Evolutionary conservation across 2,113 vertebrate genomes (phyloP), one percentile per base, ranked within the genome.

Genomic region (Neolamprologus brichardi): DNA sequence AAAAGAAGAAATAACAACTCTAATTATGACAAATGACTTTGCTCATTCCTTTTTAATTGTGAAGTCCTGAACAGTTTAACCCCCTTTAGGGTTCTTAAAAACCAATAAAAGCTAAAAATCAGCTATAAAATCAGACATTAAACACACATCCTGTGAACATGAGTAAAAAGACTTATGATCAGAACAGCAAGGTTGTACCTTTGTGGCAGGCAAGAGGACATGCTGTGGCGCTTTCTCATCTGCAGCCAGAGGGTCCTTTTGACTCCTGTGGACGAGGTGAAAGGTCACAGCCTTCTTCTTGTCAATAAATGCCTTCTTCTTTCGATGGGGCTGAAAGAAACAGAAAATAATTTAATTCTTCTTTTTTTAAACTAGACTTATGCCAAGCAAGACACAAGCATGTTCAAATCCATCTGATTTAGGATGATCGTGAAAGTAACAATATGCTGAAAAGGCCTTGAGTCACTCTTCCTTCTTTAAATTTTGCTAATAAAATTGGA

Each of bases 251-350:
- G 98, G 99, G 85, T 99, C 99, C 80, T 96, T 97, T 93, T 99
- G 99, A 95, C 99, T 99, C 88, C 98, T 96, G 95, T 99, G 98
- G 67, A 99, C 98, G 11, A 99, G 96, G 85, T 99, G 98, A 91
- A 99, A 99, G 7, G 98, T 98, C 51, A 99, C 98, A 0, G 98
- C 97, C 75, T 97, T 98, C 95, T 98, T 99, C 97, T 99, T 99
- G 11, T 98, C 97, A 88, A 99, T 99, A 90, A 99, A 99, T 1
- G 97, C 96, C 28, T 98, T 99, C 95, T 99, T 99, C 93, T 98
- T 99, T 85, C 96, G 97, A 94, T 98, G 98, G 91, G 99, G 98
- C 99, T 99, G 94, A 3, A 94, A 91, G 51, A 87, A 30, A 91
- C 28, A 17, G 28, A 15, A 53, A 58, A 58, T 0, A 0, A 46